These are phyloP conservation scores for Syngnathus scovelli DNA, from an alignment of 2,113 vertebrate genomes.

Conservation along the genomic window DNA sequence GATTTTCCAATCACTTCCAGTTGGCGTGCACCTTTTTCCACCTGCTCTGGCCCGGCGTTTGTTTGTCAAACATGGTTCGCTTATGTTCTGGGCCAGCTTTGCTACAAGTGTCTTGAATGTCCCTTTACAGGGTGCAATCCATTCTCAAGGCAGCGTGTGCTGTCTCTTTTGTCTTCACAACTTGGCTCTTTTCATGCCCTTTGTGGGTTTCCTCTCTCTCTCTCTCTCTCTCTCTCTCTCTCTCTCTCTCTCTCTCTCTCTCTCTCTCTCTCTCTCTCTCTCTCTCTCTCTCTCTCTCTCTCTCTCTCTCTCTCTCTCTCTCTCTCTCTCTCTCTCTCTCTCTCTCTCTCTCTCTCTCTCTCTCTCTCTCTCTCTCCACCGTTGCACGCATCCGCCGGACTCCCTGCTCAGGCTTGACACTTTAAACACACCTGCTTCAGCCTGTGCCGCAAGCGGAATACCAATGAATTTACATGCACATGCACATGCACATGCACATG, in stretches of 20 bases:
- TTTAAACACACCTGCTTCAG: slow-evolving; percentile 59
- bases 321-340: slow-evolving; percentile 8
- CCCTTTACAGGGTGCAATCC: neutral
- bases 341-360: slow-evolving; percentile 12
- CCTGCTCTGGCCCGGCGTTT: too few relatives aligned
- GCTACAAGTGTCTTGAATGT: too few relatives aligned
- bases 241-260: too few relatives aligned
- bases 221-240: too few relatives aligned
- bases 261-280: too few relatives aligned
- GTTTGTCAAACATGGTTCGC: too few relatives aligned
- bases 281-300: too few relatives aligned
- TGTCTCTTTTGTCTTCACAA: slow-evolving; percentile 15
- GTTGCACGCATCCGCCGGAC: slow-evolving; percentile 51
- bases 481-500: slow-evolving; percentile 3
- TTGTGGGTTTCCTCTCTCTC: slow-evolving; percentile 1
- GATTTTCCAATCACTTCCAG: too few relatives aligned
- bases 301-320: slow-evolving; percentile 25
- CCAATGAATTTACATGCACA: slow-evolving; percentile 37
- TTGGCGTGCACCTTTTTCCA: too few relatives aligned
- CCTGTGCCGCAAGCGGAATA: slow-evolving; percentile 54
- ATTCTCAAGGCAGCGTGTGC: slow-evolving; percentile 3
- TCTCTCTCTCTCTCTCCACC: slow-evolving; percentile 29
- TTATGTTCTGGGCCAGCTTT: too few relatives aligned
- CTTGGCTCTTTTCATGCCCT: slow-evolving; percentile 34
- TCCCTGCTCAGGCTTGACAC: slow-evolving; percentile 58